Percentiles rank a stretch among this genome's conserved stretches.
Evolutionary conservation across 1,140 invertebrate genomes (phyloP).

Genomic region (Sycophaga agraensis): DNA sequence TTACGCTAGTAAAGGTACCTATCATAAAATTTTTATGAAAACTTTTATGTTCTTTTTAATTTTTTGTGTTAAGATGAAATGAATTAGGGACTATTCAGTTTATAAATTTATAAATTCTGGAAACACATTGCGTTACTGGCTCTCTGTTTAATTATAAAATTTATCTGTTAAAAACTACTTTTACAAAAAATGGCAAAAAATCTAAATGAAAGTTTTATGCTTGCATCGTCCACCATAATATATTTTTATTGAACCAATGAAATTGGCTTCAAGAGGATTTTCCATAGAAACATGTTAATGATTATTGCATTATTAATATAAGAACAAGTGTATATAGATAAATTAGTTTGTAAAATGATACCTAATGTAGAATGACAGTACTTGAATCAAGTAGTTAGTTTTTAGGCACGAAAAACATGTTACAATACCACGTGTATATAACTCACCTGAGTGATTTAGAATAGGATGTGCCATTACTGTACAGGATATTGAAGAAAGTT

Average conservation of each 20-base stretch:
- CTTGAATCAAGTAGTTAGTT: conserved; percentile 42
- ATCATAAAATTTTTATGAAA: too few species aligned
- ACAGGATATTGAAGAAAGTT: conserved; percentile 37
- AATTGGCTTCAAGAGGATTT: conserved; percentile 40
- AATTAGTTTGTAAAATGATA: conserved; percentile 33
- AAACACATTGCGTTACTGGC: conserved; percentile 6
- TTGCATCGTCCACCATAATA: conserved; percentile 35
- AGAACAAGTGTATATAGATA: conserved; percentile 47
- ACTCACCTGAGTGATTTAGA: conserved; percentile 38
- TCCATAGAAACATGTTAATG: conserved; percentile 32
- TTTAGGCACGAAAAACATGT: conserved; percentile 10
- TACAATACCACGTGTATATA: conserved; percentile 8
- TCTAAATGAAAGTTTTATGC: conserved; percentile 10
- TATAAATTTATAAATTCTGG: too few species aligned
- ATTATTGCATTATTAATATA: conserved; percentile 33
- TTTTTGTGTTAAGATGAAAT: too few species aligned
- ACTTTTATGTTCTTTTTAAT: too few species aligned
- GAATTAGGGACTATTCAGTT: too few species aligned
- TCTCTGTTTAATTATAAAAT: conserved; percentile 17
- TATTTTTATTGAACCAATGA: conserved; percentile 39
- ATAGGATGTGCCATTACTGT: conserved; percentile 57
- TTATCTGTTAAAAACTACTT: too few species aligned
- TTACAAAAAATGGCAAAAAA: conserved; percentile 5
- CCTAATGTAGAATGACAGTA: conserved; percentile 43
- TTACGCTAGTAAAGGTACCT: too few species aligned